These are phyloP conservation scores for Indri indri DNA, from an alignment of 2,113 vertebrate species.

Conservation along the genomic window DNA sequence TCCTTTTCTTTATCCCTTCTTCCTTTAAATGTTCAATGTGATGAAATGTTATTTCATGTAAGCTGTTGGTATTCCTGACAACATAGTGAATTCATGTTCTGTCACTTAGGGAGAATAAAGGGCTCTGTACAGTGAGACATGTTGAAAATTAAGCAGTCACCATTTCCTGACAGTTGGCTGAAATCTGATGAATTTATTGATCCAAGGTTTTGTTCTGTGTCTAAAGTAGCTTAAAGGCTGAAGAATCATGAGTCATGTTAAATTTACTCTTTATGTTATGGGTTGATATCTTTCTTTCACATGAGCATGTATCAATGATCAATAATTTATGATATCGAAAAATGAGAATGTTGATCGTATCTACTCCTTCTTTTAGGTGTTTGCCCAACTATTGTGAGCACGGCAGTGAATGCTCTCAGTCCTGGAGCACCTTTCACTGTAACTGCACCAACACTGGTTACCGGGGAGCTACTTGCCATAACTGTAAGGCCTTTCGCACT, in stretches of 20 bases:
- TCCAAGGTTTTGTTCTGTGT: background rate
- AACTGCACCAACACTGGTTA: slow-evolving; percentile 93
- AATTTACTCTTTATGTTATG: background rate
- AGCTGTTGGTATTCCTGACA: background rate
- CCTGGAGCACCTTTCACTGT: slow-evolving; percentile 94
- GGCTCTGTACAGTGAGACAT: background rate
- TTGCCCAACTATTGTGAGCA: slow-evolving; percentile 96
- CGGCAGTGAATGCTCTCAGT: slow-evolving; percentile 93
- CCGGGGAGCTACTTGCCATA: slow-evolving; percentile 93
- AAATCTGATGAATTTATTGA: background rate
- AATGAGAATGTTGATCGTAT: background rate
- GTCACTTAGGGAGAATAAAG: background rate
- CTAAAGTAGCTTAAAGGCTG: background rate
- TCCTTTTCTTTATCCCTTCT: background rate
- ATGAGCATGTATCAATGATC: background rate
- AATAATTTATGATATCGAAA: background rate
- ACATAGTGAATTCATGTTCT: background rate
- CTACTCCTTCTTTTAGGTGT: slow-evolving; percentile 85
- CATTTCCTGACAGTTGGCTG: background rate
- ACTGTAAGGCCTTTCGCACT: slow-evolving; percentile 85
- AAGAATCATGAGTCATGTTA: background rate
- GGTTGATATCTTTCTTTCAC: background rate
- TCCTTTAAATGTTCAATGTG: background rate
- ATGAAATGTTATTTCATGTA: background rate
- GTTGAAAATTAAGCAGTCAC: background rate